Conservation (phyloP, 2,797 vertebrate species). For the Selene dorsalis region DNA sequence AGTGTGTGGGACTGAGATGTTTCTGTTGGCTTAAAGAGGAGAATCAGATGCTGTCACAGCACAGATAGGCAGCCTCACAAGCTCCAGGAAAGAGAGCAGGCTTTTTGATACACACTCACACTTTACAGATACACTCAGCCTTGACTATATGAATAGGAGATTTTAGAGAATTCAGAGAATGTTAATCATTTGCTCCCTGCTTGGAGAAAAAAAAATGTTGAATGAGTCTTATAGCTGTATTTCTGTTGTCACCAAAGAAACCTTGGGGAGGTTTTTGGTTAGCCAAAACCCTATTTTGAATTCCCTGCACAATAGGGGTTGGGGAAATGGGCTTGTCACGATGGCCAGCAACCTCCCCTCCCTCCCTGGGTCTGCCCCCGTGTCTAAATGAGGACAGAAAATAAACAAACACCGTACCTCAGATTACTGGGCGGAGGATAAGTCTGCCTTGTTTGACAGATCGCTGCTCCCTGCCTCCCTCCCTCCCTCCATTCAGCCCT, state of each 20-base stretch:
- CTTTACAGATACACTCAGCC: slow-evolving; percentile 66
- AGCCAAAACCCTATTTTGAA: slow-evolving; percentile 75
- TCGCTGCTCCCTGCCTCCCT: slow-evolving; percentile 67
- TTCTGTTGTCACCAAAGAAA: slow-evolving; percentile 67
- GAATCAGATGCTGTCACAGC: slow-evolving; percentile 76
- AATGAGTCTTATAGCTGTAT: slow-evolving; percentile 64
- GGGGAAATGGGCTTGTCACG: slow-evolving; percentile 71
- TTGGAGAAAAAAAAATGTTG: slow-evolving; percentile 35
- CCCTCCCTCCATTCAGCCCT: slow-evolving; percentile 45
- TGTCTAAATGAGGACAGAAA: slow-evolving; percentile 78
- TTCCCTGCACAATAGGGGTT: slow-evolving; percentile 74
- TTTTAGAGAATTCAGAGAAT: slow-evolving; percentile 75
- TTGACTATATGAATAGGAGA: slow-evolving; percentile 70
- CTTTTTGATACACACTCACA: slow-evolving; percentile 64
- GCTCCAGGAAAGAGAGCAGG: slow-evolving; percentile 60
- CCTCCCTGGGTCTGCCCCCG: slow-evolving; percentile 65
- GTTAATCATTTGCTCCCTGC: slow-evolving; percentile 69
- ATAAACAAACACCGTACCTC: slow-evolving; percentile 82
- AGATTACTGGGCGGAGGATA: slow-evolving; percentile 81
- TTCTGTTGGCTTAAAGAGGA: slow-evolving; percentile 78
- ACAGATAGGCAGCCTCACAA: slow-evolving; percentile 66
- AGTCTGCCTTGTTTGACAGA: slow-evolving; percentile 76
- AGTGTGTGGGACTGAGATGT: slow-evolving; percentile 82
- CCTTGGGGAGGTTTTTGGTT: slow-evolving; percentile 71
- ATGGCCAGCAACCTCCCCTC: slow-evolving; percentile 65